These are phyloP conservation scores for Gastracanthus pulcherrimus DNA, from an alignment of 2,888 invertebrate species.

Conservation along the genomic window DNA sequence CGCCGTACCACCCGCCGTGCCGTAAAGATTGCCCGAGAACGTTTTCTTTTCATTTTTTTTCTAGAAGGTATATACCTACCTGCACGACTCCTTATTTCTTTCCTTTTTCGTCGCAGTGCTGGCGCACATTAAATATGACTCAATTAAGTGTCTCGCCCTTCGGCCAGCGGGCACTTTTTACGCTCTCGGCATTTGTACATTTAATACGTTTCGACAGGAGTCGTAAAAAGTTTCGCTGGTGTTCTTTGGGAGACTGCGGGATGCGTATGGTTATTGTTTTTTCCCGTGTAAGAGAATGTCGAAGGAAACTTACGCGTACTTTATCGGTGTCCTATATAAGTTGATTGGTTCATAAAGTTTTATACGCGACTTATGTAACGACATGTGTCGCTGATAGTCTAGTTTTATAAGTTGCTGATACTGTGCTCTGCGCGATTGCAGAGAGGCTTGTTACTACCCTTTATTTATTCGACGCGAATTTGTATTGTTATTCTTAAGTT, in stretches of 20 bases:
- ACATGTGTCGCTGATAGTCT: background rate
- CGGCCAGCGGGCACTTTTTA: background rate
- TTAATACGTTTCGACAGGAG: no score
- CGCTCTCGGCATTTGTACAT: background rate
- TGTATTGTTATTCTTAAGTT: no score
- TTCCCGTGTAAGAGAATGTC: background rate
- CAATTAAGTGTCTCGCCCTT: background rate
- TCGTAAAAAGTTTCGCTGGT: background rate
- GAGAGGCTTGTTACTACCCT: no score
- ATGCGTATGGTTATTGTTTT: background rate
- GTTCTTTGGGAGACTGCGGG: background rate
- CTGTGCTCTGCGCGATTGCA: background rate
- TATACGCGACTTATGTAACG: background rate
- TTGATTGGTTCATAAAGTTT: constrained; percentile 29
- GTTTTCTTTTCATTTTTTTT: no score
- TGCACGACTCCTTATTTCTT: background rate
- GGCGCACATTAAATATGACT: background rate
- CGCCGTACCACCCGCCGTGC: background rate
- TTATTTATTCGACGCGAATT: no score
- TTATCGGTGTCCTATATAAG: constrained; percentile 4
- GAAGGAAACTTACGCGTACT: background rate
- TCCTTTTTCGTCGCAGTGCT: background rate
- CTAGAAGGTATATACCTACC: background rate
- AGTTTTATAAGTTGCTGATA: background rate
- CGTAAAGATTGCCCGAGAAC: no score